Conservation (phyloP, 2,113 vertebrate genomes). For the Panthera uncia region DNA sequence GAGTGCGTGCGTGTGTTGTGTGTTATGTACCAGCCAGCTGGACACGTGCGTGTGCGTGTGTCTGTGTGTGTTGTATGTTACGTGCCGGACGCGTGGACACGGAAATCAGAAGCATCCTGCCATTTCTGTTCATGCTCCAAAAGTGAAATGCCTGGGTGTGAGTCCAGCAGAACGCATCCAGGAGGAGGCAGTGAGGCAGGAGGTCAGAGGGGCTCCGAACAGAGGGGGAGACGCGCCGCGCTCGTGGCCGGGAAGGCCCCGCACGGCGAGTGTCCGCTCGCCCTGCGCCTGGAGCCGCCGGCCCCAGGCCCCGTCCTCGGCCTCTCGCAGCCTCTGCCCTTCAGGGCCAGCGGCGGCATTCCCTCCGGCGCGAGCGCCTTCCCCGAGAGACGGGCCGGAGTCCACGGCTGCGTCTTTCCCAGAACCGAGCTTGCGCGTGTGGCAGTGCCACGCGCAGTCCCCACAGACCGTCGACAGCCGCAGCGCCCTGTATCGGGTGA, state of each 20-base stretch:
- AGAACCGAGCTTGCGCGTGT: neutral
- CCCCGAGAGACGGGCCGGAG: neutral
- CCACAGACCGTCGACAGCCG: neutral
- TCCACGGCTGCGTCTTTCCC: neutral
- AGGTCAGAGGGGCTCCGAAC: neutral
- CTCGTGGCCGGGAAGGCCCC: fast-evolving
- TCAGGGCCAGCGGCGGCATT: neutral
- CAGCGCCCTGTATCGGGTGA: neutral
- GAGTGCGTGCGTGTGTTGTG: fast-evolving
- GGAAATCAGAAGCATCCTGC: neutral
- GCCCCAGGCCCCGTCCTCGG: neutral
- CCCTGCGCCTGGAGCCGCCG: neutral
- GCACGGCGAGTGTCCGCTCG: fast-evolving
- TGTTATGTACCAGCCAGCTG: fast-evolving
- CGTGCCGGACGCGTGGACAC: fast-evolving
- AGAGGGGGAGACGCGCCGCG: fast-evolving
- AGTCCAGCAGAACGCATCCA: neutral
- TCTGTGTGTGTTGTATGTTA: too few species aligned
- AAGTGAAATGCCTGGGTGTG: neutral
- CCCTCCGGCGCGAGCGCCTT: neutral
- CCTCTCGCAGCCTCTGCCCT: neutral
- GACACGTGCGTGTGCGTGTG: too few species aligned
- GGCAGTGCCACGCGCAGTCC: neutral
- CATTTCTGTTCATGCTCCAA: neutral
- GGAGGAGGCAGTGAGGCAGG: neutral